These are phyloP conservation scores for Rhombomys opimus DNA, from an alignment of 2,113 vertebrate species.

Conservation along the genomic window DNA sequence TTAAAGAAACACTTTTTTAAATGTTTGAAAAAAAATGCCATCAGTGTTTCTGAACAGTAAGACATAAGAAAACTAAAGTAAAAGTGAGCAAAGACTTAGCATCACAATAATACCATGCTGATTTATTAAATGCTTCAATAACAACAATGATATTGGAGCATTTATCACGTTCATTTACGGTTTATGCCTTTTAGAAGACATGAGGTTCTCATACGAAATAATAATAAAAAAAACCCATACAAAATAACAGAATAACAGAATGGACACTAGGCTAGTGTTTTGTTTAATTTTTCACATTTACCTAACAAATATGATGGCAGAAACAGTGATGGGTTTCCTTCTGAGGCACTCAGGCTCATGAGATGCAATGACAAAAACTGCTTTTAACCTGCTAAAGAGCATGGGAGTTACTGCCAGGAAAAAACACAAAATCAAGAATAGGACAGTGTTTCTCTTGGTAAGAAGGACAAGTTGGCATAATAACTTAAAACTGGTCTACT, in stretches of 20 bases:
- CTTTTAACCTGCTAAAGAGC: background rate
- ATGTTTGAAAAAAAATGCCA: background rate
- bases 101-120: background rate
- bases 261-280: background rate
- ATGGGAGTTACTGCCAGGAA: background rate
- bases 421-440: background rate
- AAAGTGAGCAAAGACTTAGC: background rate
- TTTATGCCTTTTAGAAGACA: background rate
- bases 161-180: background rate
- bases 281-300: background rate
- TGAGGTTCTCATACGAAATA: background rate
- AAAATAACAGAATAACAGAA: too few species aligned
- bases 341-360: background rate
- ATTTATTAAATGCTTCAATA: background rate
- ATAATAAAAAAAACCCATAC: background rate
- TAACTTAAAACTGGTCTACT: background rate
- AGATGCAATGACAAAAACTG: background rate
- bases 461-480: background rate
- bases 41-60: background rate
- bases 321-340: background rate
- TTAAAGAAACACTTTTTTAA: background rate
- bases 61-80: background rate
- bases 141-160: background rate
- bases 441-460: background rate
- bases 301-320: background rate